Base-by-base conservation (phyloP, 2,888 invertebrate species). In the Trissoscelio sp. region DNA sequence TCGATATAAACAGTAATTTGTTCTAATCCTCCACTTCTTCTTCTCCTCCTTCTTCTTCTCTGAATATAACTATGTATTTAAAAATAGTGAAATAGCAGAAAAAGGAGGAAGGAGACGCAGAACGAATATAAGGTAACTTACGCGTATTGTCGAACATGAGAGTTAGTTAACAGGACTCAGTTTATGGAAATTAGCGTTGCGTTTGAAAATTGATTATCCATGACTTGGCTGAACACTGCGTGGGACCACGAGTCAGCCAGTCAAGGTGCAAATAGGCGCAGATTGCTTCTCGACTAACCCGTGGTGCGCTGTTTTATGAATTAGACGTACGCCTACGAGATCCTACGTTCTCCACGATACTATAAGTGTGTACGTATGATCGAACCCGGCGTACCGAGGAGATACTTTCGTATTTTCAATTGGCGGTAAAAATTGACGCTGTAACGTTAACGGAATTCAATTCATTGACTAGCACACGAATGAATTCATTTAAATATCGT, bases 161-260 rank as follows among this genome's bases (percentile, higher is more conserved):
- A 6, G 78, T 62, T 78, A 66, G 70, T 81, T 75, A 60, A 44
- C 62, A 75, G 80, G 64, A 82, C 83, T 80, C 72, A 79, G 81
- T 84, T 87, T 87, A 86, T 86, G 87, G 85, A 88, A 88, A 88
- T 88, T 87, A 87, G 84, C 83, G 66, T 84, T 84, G 85, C 85
- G 84, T 78, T 85, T 85, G 87, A 85, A 87, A 88, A 88, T 88
- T 88, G 85, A 88, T 88, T 86, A 85, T 83, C 81, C 81, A 83
- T 82, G 81, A 84, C 85, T 77, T 70, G 67, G 77, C 83, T 74
- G 82, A 75, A 82, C 72, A 16, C 60, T 81, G 83, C 82, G 58
- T 74, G 79, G 85, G 86, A 84, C 85, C 87, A 81, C 85, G 24
- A 53, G 58, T 46, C 66, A 48, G 64, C 84, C 42, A 46, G 78